phyloP scores from a whole-genome alignment of 2,113 vertebrate species.

The Odocoileus hemionus region DNA sequence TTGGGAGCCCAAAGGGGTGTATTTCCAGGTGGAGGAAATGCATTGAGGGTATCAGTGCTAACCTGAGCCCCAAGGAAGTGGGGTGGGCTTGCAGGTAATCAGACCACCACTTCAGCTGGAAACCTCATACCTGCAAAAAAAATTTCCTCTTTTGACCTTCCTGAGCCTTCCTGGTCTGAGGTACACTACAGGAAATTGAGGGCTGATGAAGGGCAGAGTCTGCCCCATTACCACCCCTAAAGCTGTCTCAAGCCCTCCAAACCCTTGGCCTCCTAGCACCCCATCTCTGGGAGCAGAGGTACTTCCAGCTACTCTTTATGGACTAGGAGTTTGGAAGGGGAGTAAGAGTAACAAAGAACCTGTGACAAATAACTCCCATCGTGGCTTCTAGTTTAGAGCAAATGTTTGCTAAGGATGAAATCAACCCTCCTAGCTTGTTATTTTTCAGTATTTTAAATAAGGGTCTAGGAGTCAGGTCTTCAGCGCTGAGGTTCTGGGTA shows the following conservation, averaged over 20 bases:
- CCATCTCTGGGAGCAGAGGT: neutral
- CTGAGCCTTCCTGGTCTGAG: neutral
- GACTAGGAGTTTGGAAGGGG: neutral
- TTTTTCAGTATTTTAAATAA: neutral
- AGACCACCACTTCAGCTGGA: neutral
- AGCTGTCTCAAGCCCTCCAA: neutral
- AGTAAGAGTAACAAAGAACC: neutral
- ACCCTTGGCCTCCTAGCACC: neutral
- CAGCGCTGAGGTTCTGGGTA: neutral
- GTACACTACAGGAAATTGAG: constrained; percentile 3
- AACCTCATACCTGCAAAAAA: neutral
- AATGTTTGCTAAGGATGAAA: neutral
- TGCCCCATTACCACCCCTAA: neutral
- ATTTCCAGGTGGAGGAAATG: neutral
- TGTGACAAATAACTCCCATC: neutral
- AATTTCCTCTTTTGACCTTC: constrained; percentile 13
- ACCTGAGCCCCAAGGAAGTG: neutral
- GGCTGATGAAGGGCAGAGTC: neutral
- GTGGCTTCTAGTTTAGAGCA: neutral
- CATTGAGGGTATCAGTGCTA: neutral
- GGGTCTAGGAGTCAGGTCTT: neutral
- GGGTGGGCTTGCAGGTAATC: neutral
- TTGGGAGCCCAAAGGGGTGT: neutral
- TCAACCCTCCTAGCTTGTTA: neutral
- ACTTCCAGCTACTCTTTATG: neutral